phyloP scores from a whole-genome alignment of 2,113 vertebrate genomes.

The Greenwoodochromis staneri region DNA sequence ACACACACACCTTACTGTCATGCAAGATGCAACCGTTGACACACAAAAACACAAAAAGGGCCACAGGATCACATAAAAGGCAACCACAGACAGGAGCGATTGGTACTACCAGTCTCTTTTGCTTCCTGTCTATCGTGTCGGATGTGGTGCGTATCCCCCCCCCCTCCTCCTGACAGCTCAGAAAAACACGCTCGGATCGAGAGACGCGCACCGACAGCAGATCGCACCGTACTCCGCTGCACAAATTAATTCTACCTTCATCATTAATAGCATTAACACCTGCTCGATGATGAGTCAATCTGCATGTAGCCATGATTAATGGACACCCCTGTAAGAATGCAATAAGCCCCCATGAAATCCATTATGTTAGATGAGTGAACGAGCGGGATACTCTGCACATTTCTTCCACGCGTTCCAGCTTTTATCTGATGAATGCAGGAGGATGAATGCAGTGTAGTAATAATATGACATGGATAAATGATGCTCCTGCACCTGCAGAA shows the following conservation, averaged over 20 bases:
- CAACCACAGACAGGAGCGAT: background rate
- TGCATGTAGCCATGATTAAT: background rate
- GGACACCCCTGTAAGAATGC: background rate
- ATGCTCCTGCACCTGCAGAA: background rate
- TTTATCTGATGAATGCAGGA: background rate
- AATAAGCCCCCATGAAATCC: background rate
- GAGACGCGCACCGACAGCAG: background rate
- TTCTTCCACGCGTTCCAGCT: background rate
- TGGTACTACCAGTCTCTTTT: background rate
- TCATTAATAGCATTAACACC: background rate
- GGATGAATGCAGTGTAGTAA: background rate
- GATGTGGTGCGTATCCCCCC: background rate
- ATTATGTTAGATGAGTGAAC: background rate
- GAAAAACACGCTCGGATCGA: background rate
- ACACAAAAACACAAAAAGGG: background rate
- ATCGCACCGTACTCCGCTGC: background rate
- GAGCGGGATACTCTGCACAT: background rate
- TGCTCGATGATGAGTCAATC: background rate
- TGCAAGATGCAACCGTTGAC: background rate
- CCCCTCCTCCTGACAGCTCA: background rate
- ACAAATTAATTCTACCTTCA: background rate
- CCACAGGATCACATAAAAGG: background rate
- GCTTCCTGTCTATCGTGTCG: conserved; percentile 47
- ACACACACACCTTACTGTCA: background rate
- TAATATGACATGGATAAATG: background rate